Conservation (phyloP, 2,888 invertebrate species). For the Crioceris asparagi region DNA sequence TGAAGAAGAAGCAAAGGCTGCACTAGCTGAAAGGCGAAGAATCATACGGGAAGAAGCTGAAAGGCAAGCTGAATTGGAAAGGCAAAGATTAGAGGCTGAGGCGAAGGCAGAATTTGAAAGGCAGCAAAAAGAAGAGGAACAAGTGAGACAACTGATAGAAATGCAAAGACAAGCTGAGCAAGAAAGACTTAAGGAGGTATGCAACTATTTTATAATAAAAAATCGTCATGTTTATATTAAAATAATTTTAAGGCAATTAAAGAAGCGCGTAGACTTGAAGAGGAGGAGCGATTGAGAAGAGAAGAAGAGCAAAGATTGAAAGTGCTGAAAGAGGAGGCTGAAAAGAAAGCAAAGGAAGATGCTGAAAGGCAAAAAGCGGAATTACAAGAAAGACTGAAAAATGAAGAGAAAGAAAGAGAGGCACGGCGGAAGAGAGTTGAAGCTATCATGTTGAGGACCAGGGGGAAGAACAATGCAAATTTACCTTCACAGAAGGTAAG, state of each 20-base stretch:
- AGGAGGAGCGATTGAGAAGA: conserved; percentile 63
- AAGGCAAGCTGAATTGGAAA: conserved; percentile 76
- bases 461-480: conserved; percentile 41
- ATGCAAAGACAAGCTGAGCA: conserved; percentile 76
- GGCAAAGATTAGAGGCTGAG: conserved; percentile 61
- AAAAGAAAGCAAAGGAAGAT: conserved; percentile 71
- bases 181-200: conserved; percentile 74
- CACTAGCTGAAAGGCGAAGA: conserved; percentile 78
- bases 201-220: no score
- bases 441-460: conserved; percentile 86
- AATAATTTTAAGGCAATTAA: conserved; percentile 41
- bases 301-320: conserved; percentile 54
- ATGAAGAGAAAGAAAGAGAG: conserved; percentile 82
- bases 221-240: background rate
- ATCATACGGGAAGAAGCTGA: conserved; percentile 87
- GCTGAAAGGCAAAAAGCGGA: conserved; percentile 75
- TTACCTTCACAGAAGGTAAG: conserved; percentile 25
- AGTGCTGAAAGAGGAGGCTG: conserved; percentile 63
- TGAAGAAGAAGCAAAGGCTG: conserved; percentile 89
- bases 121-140: conserved; percentile 68
- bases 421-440: conserved; percentile 83
- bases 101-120: conserved; percentile 61
- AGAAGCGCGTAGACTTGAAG: conserved; percentile 65
- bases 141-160: conserved; percentile 65
- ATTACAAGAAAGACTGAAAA: conserved; percentile 68